Evolutionary conservation across 1,140 invertebrate genomes (phyloP).

Genomic region (Drosophila micromelanica): DNA sequence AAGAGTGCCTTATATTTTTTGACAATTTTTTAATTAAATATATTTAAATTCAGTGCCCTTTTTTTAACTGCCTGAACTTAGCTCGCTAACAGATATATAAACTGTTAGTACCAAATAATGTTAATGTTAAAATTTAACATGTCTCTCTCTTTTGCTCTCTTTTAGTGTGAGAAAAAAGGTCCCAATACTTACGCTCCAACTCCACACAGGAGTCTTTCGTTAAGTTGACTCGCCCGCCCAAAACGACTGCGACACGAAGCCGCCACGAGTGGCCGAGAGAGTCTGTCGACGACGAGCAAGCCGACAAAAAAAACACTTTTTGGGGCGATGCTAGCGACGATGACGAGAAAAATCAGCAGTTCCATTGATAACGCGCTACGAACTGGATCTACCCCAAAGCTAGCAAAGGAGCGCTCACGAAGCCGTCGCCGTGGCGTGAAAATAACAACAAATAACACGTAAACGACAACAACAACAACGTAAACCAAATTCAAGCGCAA

Average conservation of each 20-base stretch:
- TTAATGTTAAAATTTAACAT: slow-evolving; percentile 13
- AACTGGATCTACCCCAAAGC: slow-evolving; percentile 62
- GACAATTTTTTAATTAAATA: neutral
- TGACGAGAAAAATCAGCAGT: slow-evolving; percentile 75
- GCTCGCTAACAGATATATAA: too few species aligned
- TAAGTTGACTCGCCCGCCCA: slow-evolving; percentile 27
- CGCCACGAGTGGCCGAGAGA: slow-evolving; percentile 24
- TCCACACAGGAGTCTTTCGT: slow-evolving; percentile 14
- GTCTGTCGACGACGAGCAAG: slow-evolving; percentile 11
- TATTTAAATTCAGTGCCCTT: neutral
- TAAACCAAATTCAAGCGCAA: neutral
- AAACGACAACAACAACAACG: slow-evolving; percentile 6
- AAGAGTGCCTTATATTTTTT: too few species aligned
- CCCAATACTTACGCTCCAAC: neutral
- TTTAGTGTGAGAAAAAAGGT: neutral
- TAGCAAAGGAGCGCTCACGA: slow-evolving; percentile 47
- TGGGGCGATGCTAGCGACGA: slow-evolving; percentile 74
- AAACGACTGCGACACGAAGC: slow-evolving; percentile 15
- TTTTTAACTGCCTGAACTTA: neutral
- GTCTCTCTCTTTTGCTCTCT: neutral
- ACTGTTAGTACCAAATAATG: neutral
- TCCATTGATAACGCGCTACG: slow-evolving; percentile 78
- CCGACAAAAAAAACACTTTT: slow-evolving; percentile 40
- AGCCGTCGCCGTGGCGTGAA: slow-evolving; percentile 24
- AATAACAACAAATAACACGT: slow-evolving; percentile 21